Percentiles rank a stretch among this genome's conserved stretches.
phyloP scores from a whole-genome alignment of 2,113 vertebrate species.

The Anoura caudifer region DNA sequence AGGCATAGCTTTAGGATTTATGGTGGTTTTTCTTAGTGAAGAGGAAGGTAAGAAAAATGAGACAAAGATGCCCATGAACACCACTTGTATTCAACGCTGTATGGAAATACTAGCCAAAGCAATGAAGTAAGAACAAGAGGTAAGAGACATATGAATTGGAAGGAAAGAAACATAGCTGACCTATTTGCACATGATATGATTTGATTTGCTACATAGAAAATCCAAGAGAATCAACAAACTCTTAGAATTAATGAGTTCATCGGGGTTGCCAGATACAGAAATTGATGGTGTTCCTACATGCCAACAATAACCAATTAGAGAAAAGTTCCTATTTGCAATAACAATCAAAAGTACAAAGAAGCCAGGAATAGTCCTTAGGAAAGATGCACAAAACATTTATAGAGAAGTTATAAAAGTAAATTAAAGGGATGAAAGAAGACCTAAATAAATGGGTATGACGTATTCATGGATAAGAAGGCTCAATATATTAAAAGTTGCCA shows the following conservation, averaged over 20 bases:
- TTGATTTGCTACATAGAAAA: background rate
- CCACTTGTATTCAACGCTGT: background rate
- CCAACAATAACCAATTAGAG: background rate
- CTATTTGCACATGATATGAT: background rate
- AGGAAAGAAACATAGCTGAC: background rate
- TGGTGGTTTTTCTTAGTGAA: background rate
- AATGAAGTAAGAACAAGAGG: background rate
- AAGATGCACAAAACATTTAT: background rate
- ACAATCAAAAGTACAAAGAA: background rate
- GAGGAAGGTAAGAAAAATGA: background rate
- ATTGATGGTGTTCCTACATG: background rate
- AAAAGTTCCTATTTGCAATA: background rate
- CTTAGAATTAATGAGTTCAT: background rate
- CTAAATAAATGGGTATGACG: background rate
- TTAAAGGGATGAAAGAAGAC: background rate
- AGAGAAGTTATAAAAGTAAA: background rate
- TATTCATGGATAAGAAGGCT: background rate
- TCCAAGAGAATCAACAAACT: background rate
- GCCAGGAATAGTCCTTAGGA: background rate
- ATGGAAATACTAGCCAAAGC: background rate
- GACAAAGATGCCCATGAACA: background rate
- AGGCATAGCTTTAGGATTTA: background rate
- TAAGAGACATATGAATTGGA: background rate
- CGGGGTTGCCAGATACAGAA: background rate
- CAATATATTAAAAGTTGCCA: background rate